Base-by-base conservation (phyloP, 1,140 invertebrate species). In the Brachionus angularis region DNA sequence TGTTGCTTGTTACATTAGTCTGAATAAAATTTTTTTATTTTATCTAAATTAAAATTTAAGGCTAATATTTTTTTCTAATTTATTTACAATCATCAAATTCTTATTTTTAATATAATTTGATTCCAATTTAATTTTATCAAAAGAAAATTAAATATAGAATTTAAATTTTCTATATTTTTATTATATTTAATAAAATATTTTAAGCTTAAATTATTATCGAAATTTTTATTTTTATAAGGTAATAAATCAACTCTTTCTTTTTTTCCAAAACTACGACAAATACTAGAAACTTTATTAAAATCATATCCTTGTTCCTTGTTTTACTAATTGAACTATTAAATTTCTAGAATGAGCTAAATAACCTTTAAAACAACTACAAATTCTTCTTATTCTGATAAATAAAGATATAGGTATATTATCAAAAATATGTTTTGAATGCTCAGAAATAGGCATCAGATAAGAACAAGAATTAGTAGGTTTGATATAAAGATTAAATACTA, bases 251-350 rank as follows among this genome's bases (percentile, higher is more conserved):
- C 8, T 27, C 49, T 8, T 27, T 25, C 25, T 52, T 52, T 52
- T 27, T 27, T 25, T 25, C 25, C 49, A 25, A 29, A 27, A 27
- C 4, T 10, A 10, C 23, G 23, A 23, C 18, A 27, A 10, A 50
- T 31, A 12, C 49, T 25, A 10, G 29, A 4, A 25, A 52, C 5
- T 25, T 52, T 52, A 25, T 52, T 52, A 52, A 52, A 52, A 52
- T 52, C n/a, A 52, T 52, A 52, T 12, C 49, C 49, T 52, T n/a
- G n/a, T n/a, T n/a, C n/a, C n/a, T n/a, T 52, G 5, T 52, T 27
- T 52, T 4, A 52, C 8, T 14, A 52, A 27, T 25, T 52, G 49
- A 27, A 31, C 14, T 25, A 52, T 25, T 14, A 52, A 27, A 25
- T 25, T 23, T 25, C 49, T 23, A 7, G 49, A 23, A 25, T 23